Conservation (phyloP, 1,140 invertebrate genomes). For the Metopolophium dirhodum region DNA sequence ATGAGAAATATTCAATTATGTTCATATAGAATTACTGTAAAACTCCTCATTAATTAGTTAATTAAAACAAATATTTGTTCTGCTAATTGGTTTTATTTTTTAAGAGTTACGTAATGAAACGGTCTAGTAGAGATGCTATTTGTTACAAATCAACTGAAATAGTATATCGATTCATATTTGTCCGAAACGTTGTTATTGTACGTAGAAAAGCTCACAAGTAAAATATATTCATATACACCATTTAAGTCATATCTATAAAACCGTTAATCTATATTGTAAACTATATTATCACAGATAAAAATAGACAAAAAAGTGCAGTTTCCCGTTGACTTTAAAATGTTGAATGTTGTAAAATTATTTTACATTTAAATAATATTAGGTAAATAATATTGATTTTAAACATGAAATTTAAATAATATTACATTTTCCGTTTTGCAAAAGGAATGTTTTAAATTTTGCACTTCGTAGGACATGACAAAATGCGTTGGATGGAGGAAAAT, state of each 20-base stretch:
- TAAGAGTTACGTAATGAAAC: background rate
- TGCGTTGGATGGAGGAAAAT: background rate
- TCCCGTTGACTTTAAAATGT: background rate
- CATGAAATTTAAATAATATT: background rate
- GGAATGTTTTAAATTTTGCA: background rate
- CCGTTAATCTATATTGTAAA: background rate
- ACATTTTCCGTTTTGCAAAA: background rate
- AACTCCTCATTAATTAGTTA: background rate
- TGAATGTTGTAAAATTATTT: background rate
- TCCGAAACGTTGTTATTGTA: background rate
- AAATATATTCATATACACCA: background rate
- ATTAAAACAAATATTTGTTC: background rate
- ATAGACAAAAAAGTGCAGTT: background rate
- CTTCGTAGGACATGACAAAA: background rate
- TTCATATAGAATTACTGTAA: background rate
- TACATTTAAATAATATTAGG: background rate
- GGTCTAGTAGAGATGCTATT: background rate
- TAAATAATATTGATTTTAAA: no score
- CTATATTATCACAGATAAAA: background rate
- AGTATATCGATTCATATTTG: background rate
- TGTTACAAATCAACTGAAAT: background rate
- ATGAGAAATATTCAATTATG: background rate
- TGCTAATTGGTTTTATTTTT: background rate
- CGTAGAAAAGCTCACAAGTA: no score
- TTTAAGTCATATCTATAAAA: background rate